Percentiles rank a stretch among this genome's conserved stretches.
Conservation (phyloP, 2,113 vertebrate species). For the Alouatta palliata region DNA sequence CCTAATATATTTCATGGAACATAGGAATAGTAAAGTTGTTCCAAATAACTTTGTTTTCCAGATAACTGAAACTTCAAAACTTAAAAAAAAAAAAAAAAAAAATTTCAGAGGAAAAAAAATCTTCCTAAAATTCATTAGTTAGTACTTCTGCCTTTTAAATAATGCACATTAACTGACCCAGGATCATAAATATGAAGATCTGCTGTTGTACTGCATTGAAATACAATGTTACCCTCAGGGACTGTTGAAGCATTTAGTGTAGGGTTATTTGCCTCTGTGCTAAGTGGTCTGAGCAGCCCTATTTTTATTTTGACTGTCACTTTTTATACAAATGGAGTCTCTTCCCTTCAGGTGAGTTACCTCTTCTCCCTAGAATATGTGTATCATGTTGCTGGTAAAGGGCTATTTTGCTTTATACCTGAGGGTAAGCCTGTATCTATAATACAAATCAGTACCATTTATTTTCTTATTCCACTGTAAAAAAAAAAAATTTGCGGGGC, state of each 20-base stretch:
- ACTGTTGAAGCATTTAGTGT: neutral
- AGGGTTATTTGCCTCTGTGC: neutral
- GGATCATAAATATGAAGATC: neutral
- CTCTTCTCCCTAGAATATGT: neutral
- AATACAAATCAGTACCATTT: neutral
- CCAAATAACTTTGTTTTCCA: constrained; percentile 32
- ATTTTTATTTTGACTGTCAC: constrained; percentile 5
- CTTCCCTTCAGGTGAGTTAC: constrained; percentile 4
- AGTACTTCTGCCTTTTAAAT: constrained; percentile 42
- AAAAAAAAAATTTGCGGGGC: neutral
- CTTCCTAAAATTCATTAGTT: constrained; percentile 2
- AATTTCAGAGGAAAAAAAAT: constrained; percentile 29
- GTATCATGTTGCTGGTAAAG: neutral
- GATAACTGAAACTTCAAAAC: constrained; percentile 13
- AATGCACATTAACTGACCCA: neutral
- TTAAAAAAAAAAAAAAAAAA: neutral
- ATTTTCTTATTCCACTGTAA: neutral
- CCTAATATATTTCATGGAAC: neutral
- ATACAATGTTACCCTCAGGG: neutral
- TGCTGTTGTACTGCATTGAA: neutral
- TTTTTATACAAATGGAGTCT: neutral
- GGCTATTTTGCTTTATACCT: constrained; percentile 25
- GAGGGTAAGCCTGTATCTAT: neutral
- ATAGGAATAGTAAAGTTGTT: neutral
- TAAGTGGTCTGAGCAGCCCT: neutral